Percentiles rank a stretch among this genome's conserved stretches.
Evolutionary conservation across 2,797 vertebrate species (phyloP).

Genomic region (Catamblyrhynchus diadema): DNA sequence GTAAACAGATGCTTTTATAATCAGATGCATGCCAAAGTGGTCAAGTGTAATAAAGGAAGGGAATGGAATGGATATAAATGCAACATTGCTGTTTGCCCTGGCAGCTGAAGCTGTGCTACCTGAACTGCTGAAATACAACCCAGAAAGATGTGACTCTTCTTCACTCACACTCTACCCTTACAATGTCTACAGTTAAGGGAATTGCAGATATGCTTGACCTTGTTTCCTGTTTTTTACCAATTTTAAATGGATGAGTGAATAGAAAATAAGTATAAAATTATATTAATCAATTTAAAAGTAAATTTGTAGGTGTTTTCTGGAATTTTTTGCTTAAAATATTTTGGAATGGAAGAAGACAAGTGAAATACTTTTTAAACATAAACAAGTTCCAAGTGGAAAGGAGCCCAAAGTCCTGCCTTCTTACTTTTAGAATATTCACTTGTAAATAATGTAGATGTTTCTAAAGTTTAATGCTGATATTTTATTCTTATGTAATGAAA

Average conservation of each 20-base stretch:
- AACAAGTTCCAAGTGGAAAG: not conserved
- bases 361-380: not conserved
- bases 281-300: not conserved
- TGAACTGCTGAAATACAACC: not conserved
- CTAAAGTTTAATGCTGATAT: not conserved
- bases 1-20: not conserved
- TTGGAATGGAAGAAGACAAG: not conserved
- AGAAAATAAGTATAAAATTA: not conserved
- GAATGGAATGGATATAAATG: not conserved
- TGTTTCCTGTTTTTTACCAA: not conserved
- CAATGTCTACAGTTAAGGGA: not conserved
- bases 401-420: not conserved
- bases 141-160: not conserved
- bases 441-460: not conserved
- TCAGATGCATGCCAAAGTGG: not conserved
- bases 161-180: not conserved
- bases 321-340: not conserved
- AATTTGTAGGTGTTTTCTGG: not conserved
- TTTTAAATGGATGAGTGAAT: not conserved
- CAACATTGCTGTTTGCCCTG: not conserved
- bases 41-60: not conserved
- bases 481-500: not conserved
- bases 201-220: not conserved
- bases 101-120: not conserved
- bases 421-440: not conserved